Base-by-base conservation (phyloP, 2,888 invertebrate species). In the Ennomos erosarius region DNA sequence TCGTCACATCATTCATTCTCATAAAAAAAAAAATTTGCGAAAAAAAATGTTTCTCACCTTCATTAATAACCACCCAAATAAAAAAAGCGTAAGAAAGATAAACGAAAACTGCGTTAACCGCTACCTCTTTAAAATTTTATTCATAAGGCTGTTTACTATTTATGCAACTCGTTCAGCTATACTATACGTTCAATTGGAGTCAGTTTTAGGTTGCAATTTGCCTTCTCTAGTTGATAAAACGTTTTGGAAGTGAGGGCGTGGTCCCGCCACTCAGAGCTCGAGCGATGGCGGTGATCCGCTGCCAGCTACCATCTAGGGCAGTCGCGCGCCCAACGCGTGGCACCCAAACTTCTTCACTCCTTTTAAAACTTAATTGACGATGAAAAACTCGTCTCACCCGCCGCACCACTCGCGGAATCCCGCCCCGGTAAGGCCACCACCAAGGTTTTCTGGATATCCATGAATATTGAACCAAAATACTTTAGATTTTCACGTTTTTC, bases 281-380 rank as follows among this genome's bases (percentile, higher is more conserved):
- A 9, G 48, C 33, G 38, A 13, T 16, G 47, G 47, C 37, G 47
- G 13, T 46, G 44, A n/a, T 8, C 39, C 11, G 13, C 38, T 10
- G 12, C 50, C 33, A 49, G 12, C 42, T 42, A 40, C 87, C 86
- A 73, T 86, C 62, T 88, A 82, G 57, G 77, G 85, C 68, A 54
- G 79, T 79, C 87, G 88, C 81, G 81, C 82, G 86, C 69, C 74
- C 58, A 76, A 78, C 88, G 87, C 88, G 89, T 89, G 89, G 87
- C 88, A 75, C 68, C 53, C 76, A 70, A 74, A 74, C 75, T 76
- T 73, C 75, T 70, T 75, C 74, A 75, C 74, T 74, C 75, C 80
- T 78, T 78, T 77, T 78, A 81, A 85, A 85, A 83, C 78, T 82
- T 87, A 88, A 87, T 87, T 87, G 78, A 75, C 68, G 63, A 68